These are phyloP conservation scores for Drosophila sechellia DNA, from an alignment of 1,140 invertebrate species.

Conservation along the genomic window DNA sequence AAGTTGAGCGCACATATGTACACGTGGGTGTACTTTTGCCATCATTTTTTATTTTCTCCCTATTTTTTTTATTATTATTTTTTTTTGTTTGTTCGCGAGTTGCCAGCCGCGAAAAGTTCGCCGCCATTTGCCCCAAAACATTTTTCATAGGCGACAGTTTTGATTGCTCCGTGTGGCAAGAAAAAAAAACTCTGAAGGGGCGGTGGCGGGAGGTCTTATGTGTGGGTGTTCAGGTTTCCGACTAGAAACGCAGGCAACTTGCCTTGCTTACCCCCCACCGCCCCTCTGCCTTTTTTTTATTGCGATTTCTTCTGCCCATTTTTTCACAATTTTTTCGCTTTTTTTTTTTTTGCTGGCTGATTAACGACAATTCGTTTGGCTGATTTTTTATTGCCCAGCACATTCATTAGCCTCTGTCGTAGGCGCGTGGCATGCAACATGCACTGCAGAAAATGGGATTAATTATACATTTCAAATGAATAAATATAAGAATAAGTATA, in stretches of 20 bases:
- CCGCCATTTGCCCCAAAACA: conserved; percentile 75
- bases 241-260: conserved; percentile 21
- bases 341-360: conserved; percentile 61
- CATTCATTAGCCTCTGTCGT: conserved; percentile 78
- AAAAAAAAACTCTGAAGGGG: background rate
- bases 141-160: conserved; percentile 81
- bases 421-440: conserved; percentile 68
- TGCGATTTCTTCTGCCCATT: conserved; percentile 3
- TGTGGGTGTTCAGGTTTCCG: conserved; percentile 32
- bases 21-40: conserved; percentile 22
- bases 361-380: conserved; percentile 82
- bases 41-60: conserved; percentile 12
- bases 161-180: conserved; percentile 56
- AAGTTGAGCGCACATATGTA: conserved; percentile 21
- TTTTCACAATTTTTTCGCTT: conserved; percentile 9
- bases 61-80: conserved; percentile 1
- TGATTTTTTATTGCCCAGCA: conserved; percentile 78
- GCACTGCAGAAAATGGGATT: conserved; percentile 2
- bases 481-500: too few species aligned
- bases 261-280: background rate
- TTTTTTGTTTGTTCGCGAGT: background rate
- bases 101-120: conserved; percentile 41
- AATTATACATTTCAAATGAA: background rate
- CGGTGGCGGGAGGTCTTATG: conserved; percentile 10
- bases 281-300: conserved; percentile 1